These are phyloP conservation scores for Microcebus tavaratra DNA, from an alignment of 2,113 vertebrate species.

Conservation along the genomic window DNA sequence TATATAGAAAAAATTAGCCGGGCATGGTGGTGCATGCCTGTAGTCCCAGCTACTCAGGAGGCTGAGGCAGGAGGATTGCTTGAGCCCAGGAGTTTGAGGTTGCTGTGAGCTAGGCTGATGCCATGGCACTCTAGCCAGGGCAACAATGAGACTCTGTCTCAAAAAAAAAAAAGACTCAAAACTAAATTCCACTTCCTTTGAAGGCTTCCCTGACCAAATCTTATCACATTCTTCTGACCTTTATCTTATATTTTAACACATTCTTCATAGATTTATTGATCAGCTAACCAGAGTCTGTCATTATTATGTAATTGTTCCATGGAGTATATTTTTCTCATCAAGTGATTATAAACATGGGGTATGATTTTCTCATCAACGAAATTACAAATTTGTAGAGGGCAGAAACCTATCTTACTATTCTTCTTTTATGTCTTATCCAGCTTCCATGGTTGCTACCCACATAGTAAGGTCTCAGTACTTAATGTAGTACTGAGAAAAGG, in stretches of 20 bases:
- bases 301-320: not conserved
- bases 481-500: too few relatives aligned
- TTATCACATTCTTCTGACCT: not conserved
- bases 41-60: too few relatives aligned
- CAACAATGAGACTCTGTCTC: too few relatives aligned
- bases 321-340: not conserved
- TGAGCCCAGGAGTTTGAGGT: too few relatives aligned
- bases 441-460: not conserved
- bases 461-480: not conserved
- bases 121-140: too few relatives aligned
- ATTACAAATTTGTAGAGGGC: not conserved
- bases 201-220: not conserved
- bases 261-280: not conserved
- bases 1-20: too few relatives aligned
- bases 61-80: too few relatives aligned
- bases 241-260: not conserved
- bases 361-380: not conserved
- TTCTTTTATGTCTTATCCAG: not conserved
- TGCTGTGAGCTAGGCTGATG: too few relatives aligned
- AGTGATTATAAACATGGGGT: not conserved
- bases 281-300: not conserved
- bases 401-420: not conserved
- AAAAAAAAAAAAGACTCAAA: not conserved
- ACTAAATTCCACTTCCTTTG: not conserved
- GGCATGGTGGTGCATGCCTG: too few relatives aligned